phyloP scores from a whole-genome alignment of 2,113 vertebrate species.

The Meriones unguiculatus region DNA sequence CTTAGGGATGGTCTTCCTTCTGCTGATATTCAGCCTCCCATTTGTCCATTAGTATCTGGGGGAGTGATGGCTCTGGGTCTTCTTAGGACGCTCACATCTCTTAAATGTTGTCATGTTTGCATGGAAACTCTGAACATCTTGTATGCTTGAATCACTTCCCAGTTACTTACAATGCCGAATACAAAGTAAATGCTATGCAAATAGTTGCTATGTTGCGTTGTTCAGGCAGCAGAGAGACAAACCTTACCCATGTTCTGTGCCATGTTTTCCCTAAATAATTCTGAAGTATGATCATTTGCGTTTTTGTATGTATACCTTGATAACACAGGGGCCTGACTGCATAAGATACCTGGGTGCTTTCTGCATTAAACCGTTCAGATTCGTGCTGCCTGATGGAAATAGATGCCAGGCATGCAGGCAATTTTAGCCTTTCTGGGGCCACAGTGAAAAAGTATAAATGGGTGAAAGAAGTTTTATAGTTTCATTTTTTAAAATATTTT shows the following conservation, averaged over 20 bases:
- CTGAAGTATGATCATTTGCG: neutral
- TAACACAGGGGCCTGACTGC: neutral
- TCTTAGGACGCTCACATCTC: neutral
- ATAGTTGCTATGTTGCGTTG: neutral
- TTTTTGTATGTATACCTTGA: neutral
- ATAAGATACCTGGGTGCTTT: neutral
- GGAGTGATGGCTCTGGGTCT: neutral
- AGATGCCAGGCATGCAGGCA: neutral
- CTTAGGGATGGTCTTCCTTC: neutral
- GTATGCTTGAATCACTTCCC: too few relatives aligned
- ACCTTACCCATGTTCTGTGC: neutral
- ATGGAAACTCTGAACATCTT: neutral
- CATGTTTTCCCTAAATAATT: neutral
- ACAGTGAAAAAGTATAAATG: neutral
- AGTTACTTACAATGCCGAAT: neutral
- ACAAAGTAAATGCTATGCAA: neutral
- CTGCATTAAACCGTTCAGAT: neutral
- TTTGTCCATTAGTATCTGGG: neutral
- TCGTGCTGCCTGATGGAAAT: neutral
- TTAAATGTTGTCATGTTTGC: neutral
- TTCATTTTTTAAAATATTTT: neutral
- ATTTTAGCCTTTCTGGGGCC: neutral
- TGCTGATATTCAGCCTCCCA: neutral
- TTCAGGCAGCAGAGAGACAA: neutral
- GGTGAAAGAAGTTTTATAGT: constrained; percentile 26